Percentiles rank a stretch among this genome's conserved stretches.
These are phyloP conservation scores for Scaptomyza graminum DNA, from an alignment of 1,140 invertebrate species.

Conservation along the genomic window DNA sequence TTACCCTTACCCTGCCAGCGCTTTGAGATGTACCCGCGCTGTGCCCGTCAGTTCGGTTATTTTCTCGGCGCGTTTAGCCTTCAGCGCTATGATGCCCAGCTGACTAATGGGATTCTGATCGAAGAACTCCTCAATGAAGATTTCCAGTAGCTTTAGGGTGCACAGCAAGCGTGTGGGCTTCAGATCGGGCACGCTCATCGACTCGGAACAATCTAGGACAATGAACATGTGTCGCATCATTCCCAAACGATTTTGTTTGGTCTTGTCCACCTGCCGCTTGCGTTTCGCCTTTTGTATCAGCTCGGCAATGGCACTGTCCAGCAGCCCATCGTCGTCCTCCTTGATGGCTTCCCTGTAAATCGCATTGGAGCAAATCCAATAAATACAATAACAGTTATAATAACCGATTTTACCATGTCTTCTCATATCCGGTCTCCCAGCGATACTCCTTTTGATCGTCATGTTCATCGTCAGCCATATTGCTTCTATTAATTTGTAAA, in stretches of 20 bases:
- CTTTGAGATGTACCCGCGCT: slow-evolving; percentile 91
- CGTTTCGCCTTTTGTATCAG: slow-evolving; percentile 95
- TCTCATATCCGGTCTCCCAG: slow-evolving; percentile 99
- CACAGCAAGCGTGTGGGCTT: slow-evolving; percentile 97
- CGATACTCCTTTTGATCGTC: slow-evolving; percentile 96
- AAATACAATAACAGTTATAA: background rate
- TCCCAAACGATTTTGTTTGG: slow-evolving; percentile 91
- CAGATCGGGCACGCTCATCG: slow-evolving; percentile 97
- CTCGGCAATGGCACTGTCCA: slow-evolving; percentile 95
- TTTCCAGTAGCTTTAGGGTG: slow-evolving; percentile 95
- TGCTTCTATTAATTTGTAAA: slow-evolving; percentile 6
- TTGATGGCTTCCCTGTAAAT: slow-evolving; percentile 96
- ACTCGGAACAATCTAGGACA: slow-evolving; percentile 95
- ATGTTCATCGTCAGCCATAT: slow-evolving; percentile 88
- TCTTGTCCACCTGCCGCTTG: slow-evolving; percentile 89
- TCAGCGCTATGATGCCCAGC: slow-evolving; percentile 95
- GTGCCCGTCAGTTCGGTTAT: slow-evolving; percentile 95
- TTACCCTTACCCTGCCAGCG: slow-evolving; percentile 84
- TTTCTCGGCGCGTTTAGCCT: slow-evolving; percentile 97
- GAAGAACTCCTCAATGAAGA: slow-evolving; percentile 98
- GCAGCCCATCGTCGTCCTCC: slow-evolving; percentile 96
- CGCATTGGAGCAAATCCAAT: background rate
- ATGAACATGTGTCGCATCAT: slow-evolving; percentile 98
- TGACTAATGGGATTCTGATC: slow-evolving; percentile 99
- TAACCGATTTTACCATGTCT: slow-evolving; percentile 90